Conservation (phyloP, 1,140 invertebrate genomes). For the Homarus americanus region DNA sequence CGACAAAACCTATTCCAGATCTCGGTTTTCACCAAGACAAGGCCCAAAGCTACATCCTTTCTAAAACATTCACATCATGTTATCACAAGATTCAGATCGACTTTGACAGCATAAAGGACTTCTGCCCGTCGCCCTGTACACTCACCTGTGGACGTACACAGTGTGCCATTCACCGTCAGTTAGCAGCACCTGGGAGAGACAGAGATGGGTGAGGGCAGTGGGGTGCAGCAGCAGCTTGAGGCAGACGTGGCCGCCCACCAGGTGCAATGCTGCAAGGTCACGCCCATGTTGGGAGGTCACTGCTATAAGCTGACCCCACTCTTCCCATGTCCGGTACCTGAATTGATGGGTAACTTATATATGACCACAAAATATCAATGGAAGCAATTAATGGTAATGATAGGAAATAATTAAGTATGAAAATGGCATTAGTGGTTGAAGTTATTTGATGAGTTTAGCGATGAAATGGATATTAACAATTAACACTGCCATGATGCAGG, state of each 20-base stretch:
- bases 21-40: too few relatives aligned
- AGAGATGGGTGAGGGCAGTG: slow-evolving; percentile 18
- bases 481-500: too few relatives aligned
- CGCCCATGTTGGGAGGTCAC: slow-evolving; percentile 52
- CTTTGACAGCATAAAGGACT: too few relatives aligned
- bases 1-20: too few relatives aligned
- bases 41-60: too few relatives aligned
- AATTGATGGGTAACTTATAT: not conserved
- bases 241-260: slow-evolving; percentile 46
- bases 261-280: slow-evolving; percentile 29
- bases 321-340: slow-evolving; percentile 61
- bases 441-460: too few relatives aligned
- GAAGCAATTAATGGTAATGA: not conserved
- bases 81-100: too few relatives aligned
- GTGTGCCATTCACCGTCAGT: slow-evolving; percentile 62
- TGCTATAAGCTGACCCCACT: slow-evolving; percentile 30
- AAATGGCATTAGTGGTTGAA: too few relatives aligned
- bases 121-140: too few relatives aligned
- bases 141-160: slow-evolving; percentile 52
- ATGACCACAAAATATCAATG: too few relatives aligned
- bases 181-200: slow-evolving; percentile 35
- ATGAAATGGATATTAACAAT: too few relatives aligned
- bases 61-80: too few relatives aligned
- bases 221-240: slow-evolving; percentile 36
- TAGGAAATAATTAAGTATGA: not conserved